A percentile compares a stretch with the other conserved stretches of the same genome.
Evolutionary conservation across 1,140 invertebrate genomes (phyloP).

Genomic region (Amphibalanus amphitrite): DNA sequence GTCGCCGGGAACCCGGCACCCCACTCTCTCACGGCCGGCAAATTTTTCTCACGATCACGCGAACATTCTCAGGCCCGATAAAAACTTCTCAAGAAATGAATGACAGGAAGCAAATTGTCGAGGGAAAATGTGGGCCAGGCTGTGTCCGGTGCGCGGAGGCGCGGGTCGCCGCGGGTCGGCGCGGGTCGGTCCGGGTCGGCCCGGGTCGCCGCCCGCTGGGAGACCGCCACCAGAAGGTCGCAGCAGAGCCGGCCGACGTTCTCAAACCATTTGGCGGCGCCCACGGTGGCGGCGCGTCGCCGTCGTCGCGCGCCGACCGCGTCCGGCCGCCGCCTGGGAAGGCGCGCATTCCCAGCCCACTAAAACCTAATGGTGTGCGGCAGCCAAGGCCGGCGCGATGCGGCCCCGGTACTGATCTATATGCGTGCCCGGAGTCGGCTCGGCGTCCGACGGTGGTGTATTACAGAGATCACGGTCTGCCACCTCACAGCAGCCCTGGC

Average conservation of each 20-base stretch:
- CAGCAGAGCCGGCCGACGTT: not conserved
- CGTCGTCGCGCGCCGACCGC: no score
- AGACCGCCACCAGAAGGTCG: not conserved
- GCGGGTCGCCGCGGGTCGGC: not conserved
- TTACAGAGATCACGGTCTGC: no score
- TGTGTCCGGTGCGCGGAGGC: not conserved
- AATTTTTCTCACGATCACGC: not conserved
- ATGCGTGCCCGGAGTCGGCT: no score
- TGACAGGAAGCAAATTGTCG: not conserved
- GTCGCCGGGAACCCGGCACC: not conserved
- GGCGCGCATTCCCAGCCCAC: not conserved
- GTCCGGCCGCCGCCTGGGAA: not conserved
- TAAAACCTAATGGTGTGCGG: conserved; percentile 33
- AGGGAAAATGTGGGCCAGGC: conserved; percentile 1
- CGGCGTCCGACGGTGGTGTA: no score
- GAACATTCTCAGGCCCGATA: not conserved
- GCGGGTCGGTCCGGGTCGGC: not conserved
- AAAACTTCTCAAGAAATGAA: conserved; percentile 1
- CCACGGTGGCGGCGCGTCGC: not conserved
- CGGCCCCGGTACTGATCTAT: no score
- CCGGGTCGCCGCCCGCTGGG: not conserved
- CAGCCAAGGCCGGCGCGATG: conserved; percentile 28
- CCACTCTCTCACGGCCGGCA: not conserved
- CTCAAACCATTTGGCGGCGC: not conserved
- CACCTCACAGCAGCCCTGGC: no score